Evolutionary conservation across 2,888 invertebrate genomes (phyloP).

Genomic region (Fragum sueziense): DNA sequence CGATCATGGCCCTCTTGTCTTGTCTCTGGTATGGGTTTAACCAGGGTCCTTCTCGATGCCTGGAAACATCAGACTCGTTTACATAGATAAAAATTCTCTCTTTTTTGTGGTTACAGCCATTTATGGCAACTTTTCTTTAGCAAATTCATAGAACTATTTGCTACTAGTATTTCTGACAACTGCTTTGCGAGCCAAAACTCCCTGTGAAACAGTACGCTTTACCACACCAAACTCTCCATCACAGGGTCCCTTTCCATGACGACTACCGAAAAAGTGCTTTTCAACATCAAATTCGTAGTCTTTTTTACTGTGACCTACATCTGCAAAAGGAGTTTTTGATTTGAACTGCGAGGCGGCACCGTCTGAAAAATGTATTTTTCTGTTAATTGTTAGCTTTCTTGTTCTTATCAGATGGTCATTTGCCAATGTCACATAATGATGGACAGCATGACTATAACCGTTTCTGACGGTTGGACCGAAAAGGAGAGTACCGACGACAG

Average conservation of each 20-base stretch:
- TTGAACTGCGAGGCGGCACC: constrained; percentile 30
- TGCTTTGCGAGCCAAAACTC: constrained; percentile 13
- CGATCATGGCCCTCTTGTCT: too few species aligned
- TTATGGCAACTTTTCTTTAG: too few species aligned
- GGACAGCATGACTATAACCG: neutral
- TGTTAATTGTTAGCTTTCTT: constrained; percentile 17
- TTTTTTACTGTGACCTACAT: constrained; percentile 13
- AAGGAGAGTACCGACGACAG: too few species aligned
- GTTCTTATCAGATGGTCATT: constrained; percentile 11
- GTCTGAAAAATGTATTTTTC: constrained; percentile 35
- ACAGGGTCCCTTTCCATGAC: too few species aligned
- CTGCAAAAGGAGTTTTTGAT: constrained; percentile 31
- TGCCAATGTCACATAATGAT: neutral
- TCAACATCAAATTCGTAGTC: constrained; percentile 18
- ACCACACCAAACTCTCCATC: constrained; percentile 35
- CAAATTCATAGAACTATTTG: too few species aligned
- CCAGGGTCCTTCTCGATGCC: too few species aligned
- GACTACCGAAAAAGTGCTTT: constrained; percentile 26
- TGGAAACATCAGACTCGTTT: too few species aligned
- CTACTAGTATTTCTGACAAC: constrained; percentile 10
- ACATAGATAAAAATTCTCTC: too few species aligned
- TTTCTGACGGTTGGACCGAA: too few species aligned
- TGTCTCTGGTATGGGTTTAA: too few species aligned
- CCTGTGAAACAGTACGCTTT: constrained; percentile 16
- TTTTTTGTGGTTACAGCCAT: too few species aligned